A percentile compares a stretch with the other conserved stretches of the same genome.
phyloP scores from a whole-genome alignment of 2,888 invertebrate species.

The Acrobasis suavella region DNA sequence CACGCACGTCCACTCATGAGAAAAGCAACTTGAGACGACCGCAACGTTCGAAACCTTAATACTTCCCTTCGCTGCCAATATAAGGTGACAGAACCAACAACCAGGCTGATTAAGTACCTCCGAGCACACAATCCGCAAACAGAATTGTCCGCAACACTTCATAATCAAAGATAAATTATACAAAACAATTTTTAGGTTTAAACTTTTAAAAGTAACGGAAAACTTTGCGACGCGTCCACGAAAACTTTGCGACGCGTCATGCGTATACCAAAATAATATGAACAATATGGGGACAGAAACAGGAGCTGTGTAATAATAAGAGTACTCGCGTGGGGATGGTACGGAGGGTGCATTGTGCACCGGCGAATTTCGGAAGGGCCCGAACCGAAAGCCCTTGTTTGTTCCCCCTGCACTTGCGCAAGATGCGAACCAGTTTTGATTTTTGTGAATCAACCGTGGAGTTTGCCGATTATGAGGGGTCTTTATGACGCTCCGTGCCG shows the following conservation, averaged over 20 bases:
- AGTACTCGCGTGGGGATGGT: constrained; percentile 80
- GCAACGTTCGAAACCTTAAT: constrained; percentile 81
- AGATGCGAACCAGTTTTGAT: constrained; percentile 81
- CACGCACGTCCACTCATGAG: constrained; percentile 82
- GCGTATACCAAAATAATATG: constrained; percentile 76
- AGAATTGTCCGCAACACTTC: constrained; percentile 3
- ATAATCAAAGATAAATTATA: neutral
- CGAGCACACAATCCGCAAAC: constrained; percentile 62
- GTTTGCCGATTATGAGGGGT: constrained; percentile 63
- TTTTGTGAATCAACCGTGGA: constrained; percentile 69
- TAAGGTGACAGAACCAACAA: constrained; percentile 75
- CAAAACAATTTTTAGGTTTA: constrained; percentile 11
- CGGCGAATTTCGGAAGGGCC: constrained; percentile 81
- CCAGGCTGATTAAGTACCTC: constrained; percentile 62
- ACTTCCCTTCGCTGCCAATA: constrained; percentile 81
- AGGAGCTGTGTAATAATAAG: constrained; percentile 80
- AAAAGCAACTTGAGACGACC: constrained; percentile 82
- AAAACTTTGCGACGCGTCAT: constrained; percentile 67
- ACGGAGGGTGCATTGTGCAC: constrained; percentile 82
- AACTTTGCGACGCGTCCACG: constrained; percentile 47
- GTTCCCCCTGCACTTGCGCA: constrained; percentile 79
- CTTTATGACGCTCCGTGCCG: constrained; percentile 47
- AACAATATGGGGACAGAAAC: constrained; percentile 80
- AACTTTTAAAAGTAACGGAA: constrained; percentile 46
- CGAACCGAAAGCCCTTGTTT: constrained; percentile 74